Evolutionary conservation across 2,888 invertebrate genomes (phyloP).

Genomic region (Cosmorhoe ocellata): DNA sequence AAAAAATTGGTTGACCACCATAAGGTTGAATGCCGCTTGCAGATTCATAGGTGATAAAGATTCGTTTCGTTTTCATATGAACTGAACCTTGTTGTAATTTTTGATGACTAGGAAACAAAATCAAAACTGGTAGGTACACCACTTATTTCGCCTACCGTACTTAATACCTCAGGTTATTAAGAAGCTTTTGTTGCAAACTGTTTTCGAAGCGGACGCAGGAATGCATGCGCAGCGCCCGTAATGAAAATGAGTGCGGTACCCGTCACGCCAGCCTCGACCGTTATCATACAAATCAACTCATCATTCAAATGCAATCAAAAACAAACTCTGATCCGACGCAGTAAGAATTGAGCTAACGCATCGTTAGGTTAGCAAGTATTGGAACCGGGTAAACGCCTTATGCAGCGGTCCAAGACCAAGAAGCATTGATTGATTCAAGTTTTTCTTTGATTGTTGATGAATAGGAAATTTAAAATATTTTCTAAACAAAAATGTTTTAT

Average conservation of each 20-base stretch:
- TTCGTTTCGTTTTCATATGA: no score
- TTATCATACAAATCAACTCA: conserved; percentile 43
- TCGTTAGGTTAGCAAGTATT: conserved; percentile 23
- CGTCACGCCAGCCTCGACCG: conserved; percentile 61
- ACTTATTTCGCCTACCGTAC: no score
- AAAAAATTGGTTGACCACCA: no score
- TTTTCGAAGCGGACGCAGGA: conserved; percentile 34
- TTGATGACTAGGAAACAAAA: no score
- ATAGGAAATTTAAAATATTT: not conserved
- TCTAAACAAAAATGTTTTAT: no score
- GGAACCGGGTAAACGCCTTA: conserved; percentile 41
- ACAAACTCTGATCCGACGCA: conserved; percentile 37
- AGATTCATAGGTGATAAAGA: no score
- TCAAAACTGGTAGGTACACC: no score
- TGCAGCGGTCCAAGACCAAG: conserved; percentile 31
- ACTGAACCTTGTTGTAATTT: no score
- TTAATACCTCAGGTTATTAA: no score
- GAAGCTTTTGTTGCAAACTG: conserved; percentile 22
- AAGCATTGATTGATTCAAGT: conserved; percentile 44
- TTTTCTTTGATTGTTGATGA: conserved; percentile 28
- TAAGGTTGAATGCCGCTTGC: no score
- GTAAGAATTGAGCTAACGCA: conserved; percentile 37
- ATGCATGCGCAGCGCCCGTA: conserved; percentile 58
- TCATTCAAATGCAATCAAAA: conserved; percentile 36
- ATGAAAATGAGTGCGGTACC: conserved; percentile 60